A percentile compares a stretch with the other conserved stretches of the same genome.
Conservation (phyloP, 1,140 invertebrate species). For the Musca vetustissima region DNA sequence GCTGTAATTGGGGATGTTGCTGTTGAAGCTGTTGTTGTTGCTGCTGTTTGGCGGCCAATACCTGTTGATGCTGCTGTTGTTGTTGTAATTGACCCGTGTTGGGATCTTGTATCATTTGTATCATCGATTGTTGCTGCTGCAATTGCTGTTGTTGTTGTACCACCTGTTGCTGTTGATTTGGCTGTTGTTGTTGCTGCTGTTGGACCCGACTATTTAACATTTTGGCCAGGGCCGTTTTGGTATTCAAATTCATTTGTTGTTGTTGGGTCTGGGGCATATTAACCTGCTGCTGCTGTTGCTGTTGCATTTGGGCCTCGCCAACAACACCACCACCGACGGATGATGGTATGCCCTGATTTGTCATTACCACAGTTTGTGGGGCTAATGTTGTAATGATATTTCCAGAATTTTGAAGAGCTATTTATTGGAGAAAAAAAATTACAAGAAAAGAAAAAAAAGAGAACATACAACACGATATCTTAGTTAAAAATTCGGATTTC, state of each 20-base stretch:
- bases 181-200: slow-evolving; percentile 47
- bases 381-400: slow-evolving; percentile 45
- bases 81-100: too few species aligned
- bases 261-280: slow-evolving; percentile 53
- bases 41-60: not conserved
- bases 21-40: slow-evolving; percentile 27
- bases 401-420: slow-evolving; percentile 19
- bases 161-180: slow-evolving; percentile 29
- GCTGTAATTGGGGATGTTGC: slow-evolving; percentile 30
- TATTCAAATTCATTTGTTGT: slow-evolving; percentile 76
- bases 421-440: too few species aligned
- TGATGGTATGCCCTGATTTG: slow-evolving; percentile 58
- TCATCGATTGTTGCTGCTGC: slow-evolving; percentile 25
- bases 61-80: slow-evolving; percentile 34
- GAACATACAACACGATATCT: too few species aligned
- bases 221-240: slow-evolving; percentile 93
- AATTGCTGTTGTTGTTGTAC: slow-evolving; percentile 31
- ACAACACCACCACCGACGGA: slow-evolving; percentile 35
- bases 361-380: slow-evolving; percentile 58
- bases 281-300: slow-evolving; percentile 52
- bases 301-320: slow-evolving; percentile 24
- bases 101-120: too few species aligned
- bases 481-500: too few species aligned
- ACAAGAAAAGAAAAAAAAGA: not conserved
- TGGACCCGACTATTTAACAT: slow-evolving; percentile 82